These are phyloP conservation scores for Orientallactaga bullata DNA, from an alignment of 2,113 vertebrate species.

Conservation along the genomic window DNA sequence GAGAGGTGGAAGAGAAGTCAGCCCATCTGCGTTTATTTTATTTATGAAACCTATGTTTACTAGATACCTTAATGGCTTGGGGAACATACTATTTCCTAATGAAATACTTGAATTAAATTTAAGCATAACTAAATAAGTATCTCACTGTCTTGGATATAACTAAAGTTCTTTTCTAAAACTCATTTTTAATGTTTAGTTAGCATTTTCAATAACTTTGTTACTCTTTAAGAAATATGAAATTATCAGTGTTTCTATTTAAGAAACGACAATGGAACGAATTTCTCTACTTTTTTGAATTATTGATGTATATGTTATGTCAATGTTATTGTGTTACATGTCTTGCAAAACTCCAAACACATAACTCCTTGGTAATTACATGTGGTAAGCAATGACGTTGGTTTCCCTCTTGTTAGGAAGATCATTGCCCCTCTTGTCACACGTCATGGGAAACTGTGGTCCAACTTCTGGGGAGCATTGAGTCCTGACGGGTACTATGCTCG, in stretches of 20 bases:
- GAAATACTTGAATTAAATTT: conserved; percentile 12
- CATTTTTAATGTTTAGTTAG: conserved; percentile 20
- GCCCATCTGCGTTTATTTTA: background rate
- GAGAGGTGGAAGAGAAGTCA: background rate
- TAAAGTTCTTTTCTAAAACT: background rate
- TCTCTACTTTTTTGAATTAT: background rate
- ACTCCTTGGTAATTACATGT: conserved; percentile 1
- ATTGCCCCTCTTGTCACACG: conserved; percentile 96
- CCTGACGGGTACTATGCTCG: conserved; percentile 98
- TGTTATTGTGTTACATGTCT: background rate
- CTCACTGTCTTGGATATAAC: background rate
- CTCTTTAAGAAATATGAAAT: background rate
- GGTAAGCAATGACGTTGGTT: background rate
- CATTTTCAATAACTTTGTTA: conserved; percentile 1
- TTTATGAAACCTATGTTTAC: conserved; percentile 1
- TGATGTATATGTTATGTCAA: background rate
- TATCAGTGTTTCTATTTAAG: background rate
- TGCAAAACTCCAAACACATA: background rate
- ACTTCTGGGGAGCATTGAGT: conserved; percentile 98
- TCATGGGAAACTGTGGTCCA: conserved; percentile 98
- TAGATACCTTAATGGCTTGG: background rate
- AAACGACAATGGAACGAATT: background rate
- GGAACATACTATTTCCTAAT: background rate
- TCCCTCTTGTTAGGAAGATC: conserved; percentile 91
- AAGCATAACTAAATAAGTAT: background rate